Evolutionary conservation across 1,140 invertebrate genomes (phyloP).

Genomic region (Bombyx mandarina): DNA sequence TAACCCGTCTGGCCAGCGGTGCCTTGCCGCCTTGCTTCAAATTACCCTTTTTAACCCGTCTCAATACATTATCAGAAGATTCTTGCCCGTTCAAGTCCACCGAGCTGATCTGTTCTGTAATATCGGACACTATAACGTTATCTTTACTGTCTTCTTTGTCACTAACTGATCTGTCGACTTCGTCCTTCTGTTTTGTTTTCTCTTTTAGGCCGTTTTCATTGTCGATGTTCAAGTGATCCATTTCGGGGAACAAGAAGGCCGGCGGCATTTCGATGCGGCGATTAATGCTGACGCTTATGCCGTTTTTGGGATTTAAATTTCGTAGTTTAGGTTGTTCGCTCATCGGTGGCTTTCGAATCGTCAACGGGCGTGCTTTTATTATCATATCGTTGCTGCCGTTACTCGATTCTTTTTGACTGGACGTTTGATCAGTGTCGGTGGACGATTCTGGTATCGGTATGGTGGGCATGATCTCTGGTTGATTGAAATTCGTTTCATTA

Average conservation of each 20-base stretch:
- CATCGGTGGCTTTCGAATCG: slow-evolving; percentile 82
- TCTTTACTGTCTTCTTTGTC: slow-evolving; percentile 71
- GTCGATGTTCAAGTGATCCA: slow-evolving; percentile 64
- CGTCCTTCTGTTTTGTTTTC: slow-evolving; percentile 47
- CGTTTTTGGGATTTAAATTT: slow-evolving; percentile 70
- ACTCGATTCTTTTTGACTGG: slow-evolving; percentile 50
- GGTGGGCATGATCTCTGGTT: slow-evolving; percentile 38
- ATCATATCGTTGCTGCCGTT: slow-evolving; percentile 71
- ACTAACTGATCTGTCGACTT: slow-evolving; percentile 53
- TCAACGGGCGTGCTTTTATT: slow-evolving; percentile 85
- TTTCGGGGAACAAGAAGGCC: slow-evolving; percentile 84
- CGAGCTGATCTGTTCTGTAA: slow-evolving; percentile 64
- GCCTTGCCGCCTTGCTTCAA: slow-evolving; percentile 79
- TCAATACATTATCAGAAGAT: slow-evolving; percentile 73
- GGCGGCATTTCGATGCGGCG: slow-evolving; percentile 86
- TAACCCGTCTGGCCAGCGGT: slow-evolving; percentile 86
- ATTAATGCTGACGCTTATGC: slow-evolving; percentile 78
- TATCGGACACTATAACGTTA: slow-evolving; percentile 53
- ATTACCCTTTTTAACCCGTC: slow-evolving; percentile 82
- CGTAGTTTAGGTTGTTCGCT: slow-evolving; percentile 83
- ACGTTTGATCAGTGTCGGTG: slow-evolving; percentile 38
- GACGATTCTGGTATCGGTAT: slow-evolving; percentile 38
- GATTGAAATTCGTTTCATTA: slow-evolving; percentile 37
- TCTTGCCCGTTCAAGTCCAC: slow-evolving; percentile 70
- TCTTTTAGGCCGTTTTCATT: slow-evolving; percentile 49